Evolutionary conservation across 2,113 vertebrate genomes (phyloP).

Genomic region (Boulengeromyrus knoepffleri): DNA sequence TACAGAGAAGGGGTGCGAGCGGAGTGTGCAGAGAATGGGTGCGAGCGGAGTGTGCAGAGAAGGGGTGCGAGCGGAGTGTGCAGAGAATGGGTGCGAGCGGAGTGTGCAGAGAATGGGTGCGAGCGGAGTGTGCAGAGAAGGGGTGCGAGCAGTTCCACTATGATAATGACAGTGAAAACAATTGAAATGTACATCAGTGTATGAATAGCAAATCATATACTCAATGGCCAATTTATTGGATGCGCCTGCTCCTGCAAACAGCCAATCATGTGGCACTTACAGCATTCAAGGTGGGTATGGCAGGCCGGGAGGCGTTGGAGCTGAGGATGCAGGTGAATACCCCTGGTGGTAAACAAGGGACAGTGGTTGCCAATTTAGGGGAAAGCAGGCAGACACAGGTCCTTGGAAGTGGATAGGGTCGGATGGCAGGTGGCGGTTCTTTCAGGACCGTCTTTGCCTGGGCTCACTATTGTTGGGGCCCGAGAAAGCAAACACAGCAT

Average conservation of each 20-base stretch:
- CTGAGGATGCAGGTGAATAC: not conserved
- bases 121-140: too few species aligned
- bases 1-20: too few species aligned
- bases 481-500: not conserved
- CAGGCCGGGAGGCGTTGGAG: not conserved
- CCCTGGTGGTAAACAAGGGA: not conserved
- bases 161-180: not conserved
- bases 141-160: not conserved
- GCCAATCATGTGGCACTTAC: not conserved
- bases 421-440: not conserved
- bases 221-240: not conserved
- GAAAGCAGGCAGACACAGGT: not conserved
- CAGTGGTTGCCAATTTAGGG: not conserved
- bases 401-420: not conserved
- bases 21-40: too few species aligned
- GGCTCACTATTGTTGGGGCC: not conserved
- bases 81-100: too few species aligned
- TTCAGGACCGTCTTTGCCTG: not conserved
- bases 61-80: not conserved
- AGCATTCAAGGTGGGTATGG: not conserved
- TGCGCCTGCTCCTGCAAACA: not conserved
- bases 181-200: not conserved
- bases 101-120: too few species aligned
- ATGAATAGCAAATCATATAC: not conserved
- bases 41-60: too few species aligned